phyloP scores from a whole-genome alignment of 1,140 invertebrate species.

The Gonioctena quinquepunctata region DNA sequence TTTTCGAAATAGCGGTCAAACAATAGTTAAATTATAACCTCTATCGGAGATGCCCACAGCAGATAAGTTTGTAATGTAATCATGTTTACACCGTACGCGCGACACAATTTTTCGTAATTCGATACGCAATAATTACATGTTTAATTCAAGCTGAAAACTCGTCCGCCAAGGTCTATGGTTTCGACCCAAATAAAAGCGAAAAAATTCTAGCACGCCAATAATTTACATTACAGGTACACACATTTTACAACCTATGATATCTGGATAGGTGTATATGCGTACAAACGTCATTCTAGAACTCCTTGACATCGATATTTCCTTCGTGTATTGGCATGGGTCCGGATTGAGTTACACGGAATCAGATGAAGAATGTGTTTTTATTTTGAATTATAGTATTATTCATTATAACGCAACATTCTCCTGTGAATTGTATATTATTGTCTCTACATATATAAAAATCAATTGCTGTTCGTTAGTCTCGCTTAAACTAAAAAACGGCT shows the following conservation, averaged over 20 bases:
- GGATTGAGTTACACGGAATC: neutral
- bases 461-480: too few relatives aligned
- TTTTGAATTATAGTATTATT: too few relatives aligned
- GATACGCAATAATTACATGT: neutral
- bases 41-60: neutral
- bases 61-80: neutral
- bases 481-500: too few relatives aligned
- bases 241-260: neutral
- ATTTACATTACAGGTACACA: conserved; percentile 1
- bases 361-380: neutral
- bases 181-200: neutral
- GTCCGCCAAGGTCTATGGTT: conserved; percentile 5
- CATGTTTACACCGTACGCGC: neutral
- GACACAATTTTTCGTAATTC: neutral
- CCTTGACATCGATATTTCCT: conserved; percentile 4
- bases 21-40: neutral
- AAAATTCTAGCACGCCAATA: neutral
- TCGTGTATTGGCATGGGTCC: neutral
- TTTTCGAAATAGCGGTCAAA: neutral
- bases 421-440: too few relatives aligned
- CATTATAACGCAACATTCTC: too few relatives aligned
- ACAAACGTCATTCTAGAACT: neutral
- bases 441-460: too few relatives aligned
- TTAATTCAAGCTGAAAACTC: conserved; percentile 7
- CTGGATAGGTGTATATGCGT: neutral